Base-by-base conservation (phyloP, 2,797 vertebrate genomes). In the Helarctos malayanus region DNA sequence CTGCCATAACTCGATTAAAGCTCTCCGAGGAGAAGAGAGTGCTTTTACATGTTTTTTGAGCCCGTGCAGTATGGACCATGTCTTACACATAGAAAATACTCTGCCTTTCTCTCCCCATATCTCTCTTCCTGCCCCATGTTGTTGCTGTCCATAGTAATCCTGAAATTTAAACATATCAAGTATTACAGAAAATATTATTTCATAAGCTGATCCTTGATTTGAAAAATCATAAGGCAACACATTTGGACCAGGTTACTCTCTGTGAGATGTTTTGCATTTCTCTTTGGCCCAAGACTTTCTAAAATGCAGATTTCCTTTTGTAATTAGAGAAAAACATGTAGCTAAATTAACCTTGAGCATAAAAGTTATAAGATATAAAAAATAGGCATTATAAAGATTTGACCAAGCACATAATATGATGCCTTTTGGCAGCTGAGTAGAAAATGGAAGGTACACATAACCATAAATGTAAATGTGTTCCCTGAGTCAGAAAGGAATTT, bases 321-420 rank as follows among this genome's bases (percentile, higher is more conserved):
- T 83, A 45, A 86, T 52, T 96, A 49, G 21, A 94, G 38, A 65
- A 89, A 93, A 76, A 25, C 15, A 73, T 15, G 21, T 54, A 38
- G 68, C 35, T 45, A 81, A 75, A 63, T 83, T 49, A 83, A 90
- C 18, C 29, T 79, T 69, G 32, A 89, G 15, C 18, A 27, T 81
- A 11, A 35, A 89, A 61, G 13, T 8, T 81, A 15, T 78, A 68
- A 59, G 69, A 89, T 71, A 15, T 9, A 16, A 65, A 82, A 63
- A 45, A 35, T n/a, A 41, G 59, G 14, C 63, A 41, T 87, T 82
- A 27, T 61, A 49, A 73, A 54, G 32, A 45, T 84, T n/a, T 83
- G 52, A 75, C 47, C 23, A 86, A 78, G 29, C 21, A 32, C 25
- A 27, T 61, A 7, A 61, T 7, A 35, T 1, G 4, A 2, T 80